A percentile compares a stretch with the other conserved stretches of the same genome.
Evolutionary conservation across 1,140 invertebrate genomes (phyloP).

Genomic region (Cecropterus lyciades): DNA sequence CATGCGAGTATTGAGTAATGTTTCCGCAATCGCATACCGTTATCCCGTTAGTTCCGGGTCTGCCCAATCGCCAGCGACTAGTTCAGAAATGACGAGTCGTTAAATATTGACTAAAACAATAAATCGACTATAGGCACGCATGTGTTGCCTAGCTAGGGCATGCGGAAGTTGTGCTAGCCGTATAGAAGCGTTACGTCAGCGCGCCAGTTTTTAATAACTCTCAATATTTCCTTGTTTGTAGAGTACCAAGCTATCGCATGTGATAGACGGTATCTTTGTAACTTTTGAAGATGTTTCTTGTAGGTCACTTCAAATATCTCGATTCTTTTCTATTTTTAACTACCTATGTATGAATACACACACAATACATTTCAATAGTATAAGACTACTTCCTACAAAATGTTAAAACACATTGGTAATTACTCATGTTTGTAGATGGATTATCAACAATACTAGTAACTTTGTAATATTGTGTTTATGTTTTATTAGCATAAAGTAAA

Average conservation of each 20-base stretch:
- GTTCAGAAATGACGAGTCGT: conserved; percentile 7
- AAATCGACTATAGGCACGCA: conserved; percentile 28
- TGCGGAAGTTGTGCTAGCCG: conserved; percentile 68
- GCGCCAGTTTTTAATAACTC: conserved; percentile 78
- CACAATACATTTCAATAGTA: too few species aligned
- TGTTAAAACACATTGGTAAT: neutral
- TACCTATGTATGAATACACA: too few species aligned
- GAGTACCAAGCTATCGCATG: conserved; percentile 37
- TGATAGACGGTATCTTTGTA: conserved; percentile 2
- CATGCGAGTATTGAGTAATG: conserved; percentile 47
- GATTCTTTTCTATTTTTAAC: too few species aligned
- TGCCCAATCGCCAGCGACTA: neutral
- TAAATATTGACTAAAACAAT: conserved; percentile 25
- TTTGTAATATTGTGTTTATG: neutral
- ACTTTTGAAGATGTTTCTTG: conserved; percentile 6
- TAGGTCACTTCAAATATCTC: neutral
- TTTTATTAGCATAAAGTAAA: conserved; percentile 15
- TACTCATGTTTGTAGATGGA: neutral
- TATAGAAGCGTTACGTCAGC: conserved; percentile 73
- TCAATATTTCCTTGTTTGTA: conserved; percentile 76
- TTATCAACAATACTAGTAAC: neutral
- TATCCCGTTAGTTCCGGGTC: conserved; percentile 45
- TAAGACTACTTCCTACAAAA: too few species aligned
- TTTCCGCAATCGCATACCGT: conserved; percentile 69
- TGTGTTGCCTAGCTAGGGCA: conserved; percentile 60